These are phyloP conservation scores for Microcebus griseorufus DNA, from an alignment of 2,113 vertebrate species.

Conservation along the genomic window DNA sequence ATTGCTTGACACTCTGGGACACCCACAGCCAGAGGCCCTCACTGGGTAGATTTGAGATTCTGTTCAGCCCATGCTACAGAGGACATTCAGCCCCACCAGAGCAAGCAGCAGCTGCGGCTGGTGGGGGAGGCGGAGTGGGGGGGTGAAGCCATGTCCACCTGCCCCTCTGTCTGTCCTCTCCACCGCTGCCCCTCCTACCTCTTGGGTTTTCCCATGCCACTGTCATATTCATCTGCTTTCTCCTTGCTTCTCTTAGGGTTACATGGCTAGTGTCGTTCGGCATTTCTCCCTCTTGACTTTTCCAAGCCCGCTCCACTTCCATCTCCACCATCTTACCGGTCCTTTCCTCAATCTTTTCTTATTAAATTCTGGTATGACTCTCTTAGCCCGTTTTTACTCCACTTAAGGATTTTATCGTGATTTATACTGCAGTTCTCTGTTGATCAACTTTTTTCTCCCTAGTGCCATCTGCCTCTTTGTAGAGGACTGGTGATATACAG, in stretches of 20 bases:
- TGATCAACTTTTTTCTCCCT: constrained; percentile 9
- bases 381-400: background rate
- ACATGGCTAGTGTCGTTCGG: rapidly evolving
- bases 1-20: background rate
- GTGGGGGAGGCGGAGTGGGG: rapidly evolving
- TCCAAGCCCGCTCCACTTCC: background rate
- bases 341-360: background rate
- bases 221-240: background rate
- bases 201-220: no score
- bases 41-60: background rate
- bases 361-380: background rate
- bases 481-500: background rate
- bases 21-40: background rate
- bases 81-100: rapidly evolving
- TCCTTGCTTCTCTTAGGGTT: background rate
- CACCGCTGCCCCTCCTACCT: rapidly evolving
- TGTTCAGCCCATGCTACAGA: no score
- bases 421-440: constrained; percentile 5
- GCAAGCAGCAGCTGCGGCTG: background rate
- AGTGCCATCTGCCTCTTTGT: constrained; percentile 44
- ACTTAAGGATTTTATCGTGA: background rate
- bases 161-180: background rate
- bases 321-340: background rate
- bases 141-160: no score
- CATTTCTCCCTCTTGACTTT: background rate